phyloP scores from a whole-genome alignment of 1,140 invertebrate genomes.

The Samia ricini region DNA sequence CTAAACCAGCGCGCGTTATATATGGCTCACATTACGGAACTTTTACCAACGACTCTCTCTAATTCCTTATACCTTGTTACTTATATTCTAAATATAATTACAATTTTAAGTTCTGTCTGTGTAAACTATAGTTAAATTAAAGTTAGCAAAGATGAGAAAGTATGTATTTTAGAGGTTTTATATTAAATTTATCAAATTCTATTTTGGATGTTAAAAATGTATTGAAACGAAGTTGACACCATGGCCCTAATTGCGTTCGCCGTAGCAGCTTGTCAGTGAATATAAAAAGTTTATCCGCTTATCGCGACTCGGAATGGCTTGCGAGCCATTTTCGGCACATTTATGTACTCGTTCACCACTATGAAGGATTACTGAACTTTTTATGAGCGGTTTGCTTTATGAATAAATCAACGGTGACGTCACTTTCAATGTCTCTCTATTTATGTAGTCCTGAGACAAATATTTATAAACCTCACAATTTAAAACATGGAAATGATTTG shows the following conservation, averaged over 20 bases:
- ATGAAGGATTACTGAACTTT: slow-evolving; percentile 28
- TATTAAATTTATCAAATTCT: too few species aligned
- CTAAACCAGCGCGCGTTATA: not conserved
- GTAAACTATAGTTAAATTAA: too few species aligned
- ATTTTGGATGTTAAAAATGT: too few species aligned
- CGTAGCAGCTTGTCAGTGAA: not conserved
- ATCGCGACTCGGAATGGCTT: slow-evolving; percentile 29
- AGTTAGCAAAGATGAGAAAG: too few species aligned
- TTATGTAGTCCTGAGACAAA: slow-evolving; percentile 1
- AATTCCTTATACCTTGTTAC: not conserved
- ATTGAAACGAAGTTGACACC: too few species aligned
- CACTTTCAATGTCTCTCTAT: slow-evolving; percentile 8
- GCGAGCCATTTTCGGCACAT: slow-evolving; percentile 31
- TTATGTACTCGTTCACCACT: slow-evolving; percentile 14
- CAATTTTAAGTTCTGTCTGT: not conserved
- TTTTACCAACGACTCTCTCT: not conserved
- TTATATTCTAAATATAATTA: not conserved
- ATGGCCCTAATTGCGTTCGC: too few species aligned
- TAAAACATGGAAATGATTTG: too few species aligned
- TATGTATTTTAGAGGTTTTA: too few species aligned
- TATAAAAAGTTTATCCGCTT: slow-evolving; percentile 32
- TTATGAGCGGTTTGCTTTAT: slow-evolving; percentile 27
- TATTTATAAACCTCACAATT: too few species aligned
- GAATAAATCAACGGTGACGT: slow-evolving; percentile 11
- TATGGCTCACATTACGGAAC: not conserved